Evolutionary conservation across 2,888 invertebrate genomes (phyloP), one percentile per base, ranked within the genome.

Genomic region (Caenorhabditis sp.): DNA sequence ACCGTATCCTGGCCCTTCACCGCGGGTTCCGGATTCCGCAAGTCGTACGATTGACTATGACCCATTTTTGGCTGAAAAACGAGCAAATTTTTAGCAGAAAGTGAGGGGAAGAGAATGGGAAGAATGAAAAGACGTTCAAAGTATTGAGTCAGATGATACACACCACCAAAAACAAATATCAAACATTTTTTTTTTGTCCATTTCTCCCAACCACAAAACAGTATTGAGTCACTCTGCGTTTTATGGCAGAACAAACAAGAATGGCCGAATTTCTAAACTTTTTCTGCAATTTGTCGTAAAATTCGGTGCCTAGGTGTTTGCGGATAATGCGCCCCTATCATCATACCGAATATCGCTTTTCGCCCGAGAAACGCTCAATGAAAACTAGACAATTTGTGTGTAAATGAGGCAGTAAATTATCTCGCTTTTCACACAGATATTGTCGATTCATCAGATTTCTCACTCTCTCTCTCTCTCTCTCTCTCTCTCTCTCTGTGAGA

Each of bases 31-130:
- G 50, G 63, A 37, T 76, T 76, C 11, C 45, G 41, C 8, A 76
- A 53, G 22, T 76, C 70, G 37, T 76, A 76, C 8, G 76, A 76
- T 63, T 76, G 76, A 59, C 70, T 70, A 30, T 76, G 76, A 15
- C 76, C 76, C 76, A 76, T 76, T 52, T 9, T 65, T n/a, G 22
- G 41, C 17, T 15, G 4, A 13, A 27, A 41, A 43, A 30, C 9
- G 32, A 20, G n/a, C 15, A 55, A 26, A 26, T 22, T 15, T 30
- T n/a, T n/a, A n/a, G n/a, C n/a, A 15, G 37, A 26, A 48, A 37
- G 5, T 32, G 8, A 2, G 43, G 20, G n/a, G 1, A 15, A 35
- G n/a, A 37, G 7, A 37, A 24, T 15, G 17, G 22, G n/a, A 41
- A 41, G 41, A 24, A 30, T 43, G 45, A 27, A 43, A 8, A 17